Evolutionary conservation across 1,140 invertebrate genomes (phyloP).

Genomic region (Drosophila subobscura): DNA sequence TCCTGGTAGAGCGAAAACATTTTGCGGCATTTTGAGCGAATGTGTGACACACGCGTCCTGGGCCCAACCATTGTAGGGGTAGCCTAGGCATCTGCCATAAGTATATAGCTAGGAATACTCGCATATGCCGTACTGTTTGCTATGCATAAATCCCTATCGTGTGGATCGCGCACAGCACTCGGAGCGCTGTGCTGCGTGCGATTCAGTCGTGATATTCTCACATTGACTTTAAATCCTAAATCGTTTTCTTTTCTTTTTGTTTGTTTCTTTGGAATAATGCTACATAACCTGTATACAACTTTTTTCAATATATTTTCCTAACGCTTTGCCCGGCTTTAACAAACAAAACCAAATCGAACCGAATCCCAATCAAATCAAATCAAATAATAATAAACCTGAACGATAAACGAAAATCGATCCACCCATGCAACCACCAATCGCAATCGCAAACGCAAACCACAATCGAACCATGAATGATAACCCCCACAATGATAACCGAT

Average conservation of each 20-base stretch:
- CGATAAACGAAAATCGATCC: constrained; percentile 22
- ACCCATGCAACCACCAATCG: constrained; percentile 26
- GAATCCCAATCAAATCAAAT: constrained; percentile 15
- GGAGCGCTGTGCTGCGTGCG: constrained; percentile 37
- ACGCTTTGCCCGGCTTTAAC: constrained; percentile 82
- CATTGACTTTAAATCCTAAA: constrained; percentile 15
- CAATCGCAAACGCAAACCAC: background rate
- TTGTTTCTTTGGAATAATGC: constrained; percentile 48
- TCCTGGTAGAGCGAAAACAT: constrained; percentile 10
- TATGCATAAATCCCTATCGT: constrained; percentile 10
- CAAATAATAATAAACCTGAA: constrained; percentile 24
- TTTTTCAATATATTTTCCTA: constrained; percentile 72
- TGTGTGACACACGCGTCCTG: constrained; percentile 20
- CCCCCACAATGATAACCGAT: constrained; percentile 18
- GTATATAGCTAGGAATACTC: constrained; percentile 21
- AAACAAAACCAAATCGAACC: constrained; percentile 42
- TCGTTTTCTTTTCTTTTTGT: constrained; percentile 27
- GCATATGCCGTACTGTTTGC: background rate
- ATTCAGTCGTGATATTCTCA: constrained; percentile 8
- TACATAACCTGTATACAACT: constrained; percentile 47
- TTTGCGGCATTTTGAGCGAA: constrained; percentile 48
- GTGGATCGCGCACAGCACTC: constrained; percentile 51
- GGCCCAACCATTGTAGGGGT: constrained; percentile 3
- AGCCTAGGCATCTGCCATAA: constrained; percentile 13
- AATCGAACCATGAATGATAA: constrained; percentile 35